These are phyloP conservation scores for Pteropus alecto DNA, from an alignment of 2,113 vertebrate genomes.

Conservation along the genomic window DNA sequence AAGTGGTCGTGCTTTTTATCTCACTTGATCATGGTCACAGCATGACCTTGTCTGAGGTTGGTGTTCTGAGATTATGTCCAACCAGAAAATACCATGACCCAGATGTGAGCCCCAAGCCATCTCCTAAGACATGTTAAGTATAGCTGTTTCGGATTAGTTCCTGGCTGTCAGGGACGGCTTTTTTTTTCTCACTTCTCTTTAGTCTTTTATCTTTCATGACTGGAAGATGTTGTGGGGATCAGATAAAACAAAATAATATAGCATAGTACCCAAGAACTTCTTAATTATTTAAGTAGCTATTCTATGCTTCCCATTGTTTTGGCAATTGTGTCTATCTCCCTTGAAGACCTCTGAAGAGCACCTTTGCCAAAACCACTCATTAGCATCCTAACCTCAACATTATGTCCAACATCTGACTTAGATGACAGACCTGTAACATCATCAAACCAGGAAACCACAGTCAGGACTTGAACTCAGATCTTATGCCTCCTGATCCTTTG, in stretches of 20 bases:
- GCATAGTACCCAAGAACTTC: no score
- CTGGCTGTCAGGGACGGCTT: neutral
- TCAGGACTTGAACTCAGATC: neutral
- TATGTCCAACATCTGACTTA: neutral
- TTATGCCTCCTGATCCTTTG: neutral
- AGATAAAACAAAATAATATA: neutral
- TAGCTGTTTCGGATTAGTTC: neutral
- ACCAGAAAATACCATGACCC: neutral
- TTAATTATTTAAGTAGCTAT: neutral
- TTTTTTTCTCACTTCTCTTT: neutral
- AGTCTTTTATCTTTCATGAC: neutral
- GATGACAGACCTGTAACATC: neutral
- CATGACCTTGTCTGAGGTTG: neutral
- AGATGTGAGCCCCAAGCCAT: neutral
- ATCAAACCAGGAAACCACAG: neutral
- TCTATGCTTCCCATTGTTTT: neutral
- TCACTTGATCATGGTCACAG: neutral
- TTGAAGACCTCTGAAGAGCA: neutral
- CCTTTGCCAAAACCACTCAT: neutral
- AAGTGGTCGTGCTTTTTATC: neutral
- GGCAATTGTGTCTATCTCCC: neutral
- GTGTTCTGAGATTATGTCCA: neutral
- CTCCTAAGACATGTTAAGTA: neutral
- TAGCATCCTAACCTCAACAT: neutral
- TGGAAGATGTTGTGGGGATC: neutral